A percentile compares a stretch with the other conserved stretches of the same genome.
Evolutionary conservation across 2,888 invertebrate genomes (phyloP).

Genomic region (Limulus polyphemus): DNA sequence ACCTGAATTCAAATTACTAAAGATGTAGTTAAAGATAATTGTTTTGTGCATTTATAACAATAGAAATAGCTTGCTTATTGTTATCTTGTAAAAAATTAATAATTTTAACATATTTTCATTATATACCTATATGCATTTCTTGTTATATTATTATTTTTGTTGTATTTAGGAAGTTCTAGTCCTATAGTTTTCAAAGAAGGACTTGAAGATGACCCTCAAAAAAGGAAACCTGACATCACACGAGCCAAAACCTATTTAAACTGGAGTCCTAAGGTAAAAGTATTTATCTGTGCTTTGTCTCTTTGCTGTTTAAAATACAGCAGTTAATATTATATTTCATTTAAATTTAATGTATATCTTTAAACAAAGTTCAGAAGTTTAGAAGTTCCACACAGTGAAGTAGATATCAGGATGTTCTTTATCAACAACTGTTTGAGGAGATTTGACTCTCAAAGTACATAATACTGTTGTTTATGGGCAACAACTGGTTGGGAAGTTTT

Average conservation of each 20-base stretch:
- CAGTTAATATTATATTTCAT: background rate
- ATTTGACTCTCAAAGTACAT: no score
- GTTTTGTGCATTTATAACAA: conserved; percentile 32
- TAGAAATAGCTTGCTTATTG: background rate
- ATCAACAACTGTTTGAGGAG: no score
- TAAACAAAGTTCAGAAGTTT: no score
- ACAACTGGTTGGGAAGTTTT: no score
- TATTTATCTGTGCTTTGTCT: conserved; percentile 1
- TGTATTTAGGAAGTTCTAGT: conserved; percentile 63
- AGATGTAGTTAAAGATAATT: no score
- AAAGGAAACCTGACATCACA: conserved; percentile 83
- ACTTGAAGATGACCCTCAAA: conserved; percentile 91
- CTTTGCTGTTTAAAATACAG: background rate
- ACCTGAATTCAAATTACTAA: no score
- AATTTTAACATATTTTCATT: conserved; percentile 5
- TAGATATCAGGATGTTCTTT: no score
- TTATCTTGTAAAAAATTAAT: background rate
- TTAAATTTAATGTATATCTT: no score
- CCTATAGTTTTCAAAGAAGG: conserved; percentile 68
- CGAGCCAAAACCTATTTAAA: conserved; percentile 67
- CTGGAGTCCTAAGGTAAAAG: conserved; percentile 77
- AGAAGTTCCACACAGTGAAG: no score
- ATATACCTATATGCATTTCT: background rate
- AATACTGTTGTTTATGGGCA: no score
- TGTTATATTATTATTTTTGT: background rate